phyloP scores from a whole-genome alignment of 2,797 vertebrate species.

The Malurus splendens region DNA sequence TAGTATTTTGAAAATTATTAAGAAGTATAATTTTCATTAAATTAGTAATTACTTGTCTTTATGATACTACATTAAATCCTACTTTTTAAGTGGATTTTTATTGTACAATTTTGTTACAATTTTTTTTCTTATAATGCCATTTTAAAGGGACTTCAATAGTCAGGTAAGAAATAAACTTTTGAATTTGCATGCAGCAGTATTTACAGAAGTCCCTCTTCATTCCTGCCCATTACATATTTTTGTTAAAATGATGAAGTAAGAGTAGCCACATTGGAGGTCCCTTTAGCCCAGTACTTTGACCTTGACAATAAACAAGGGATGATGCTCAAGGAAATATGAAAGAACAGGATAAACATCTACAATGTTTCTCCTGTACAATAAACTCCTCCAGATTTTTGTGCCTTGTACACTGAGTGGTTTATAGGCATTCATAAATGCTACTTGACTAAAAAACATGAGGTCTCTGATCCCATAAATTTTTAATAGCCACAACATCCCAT shows the following conservation, averaged over 20 bases:
- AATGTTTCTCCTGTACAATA: not conserved
- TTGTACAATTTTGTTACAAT: not conserved
- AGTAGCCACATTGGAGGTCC: not conserved
- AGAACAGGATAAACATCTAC: not conserved
- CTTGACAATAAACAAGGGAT: not conserved
- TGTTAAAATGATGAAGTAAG: not conserved
- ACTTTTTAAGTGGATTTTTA: not conserved
- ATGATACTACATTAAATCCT: not conserved
- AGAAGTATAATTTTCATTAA: not conserved
- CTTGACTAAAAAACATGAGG: not conserved
- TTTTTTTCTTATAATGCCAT: not conserved
- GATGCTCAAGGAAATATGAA: not conserved
- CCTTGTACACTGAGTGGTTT: not conserved
- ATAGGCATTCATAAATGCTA: not conserved
- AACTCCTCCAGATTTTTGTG: not conserved
- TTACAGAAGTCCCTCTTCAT: not conserved
- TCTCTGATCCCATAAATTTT: not conserved
- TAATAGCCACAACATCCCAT: not conserved
- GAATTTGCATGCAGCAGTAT: not conserved
- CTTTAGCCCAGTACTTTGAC: not conserved
- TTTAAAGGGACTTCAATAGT: not conserved
- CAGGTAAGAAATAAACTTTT: not conserved
- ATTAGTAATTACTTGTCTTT: not conserved
- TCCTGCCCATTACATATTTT: not conserved
- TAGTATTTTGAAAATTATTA: not conserved